Conservation (phyloP, 2,797 vertebrate genomes). For the Oreochromis grahami region DNA sequence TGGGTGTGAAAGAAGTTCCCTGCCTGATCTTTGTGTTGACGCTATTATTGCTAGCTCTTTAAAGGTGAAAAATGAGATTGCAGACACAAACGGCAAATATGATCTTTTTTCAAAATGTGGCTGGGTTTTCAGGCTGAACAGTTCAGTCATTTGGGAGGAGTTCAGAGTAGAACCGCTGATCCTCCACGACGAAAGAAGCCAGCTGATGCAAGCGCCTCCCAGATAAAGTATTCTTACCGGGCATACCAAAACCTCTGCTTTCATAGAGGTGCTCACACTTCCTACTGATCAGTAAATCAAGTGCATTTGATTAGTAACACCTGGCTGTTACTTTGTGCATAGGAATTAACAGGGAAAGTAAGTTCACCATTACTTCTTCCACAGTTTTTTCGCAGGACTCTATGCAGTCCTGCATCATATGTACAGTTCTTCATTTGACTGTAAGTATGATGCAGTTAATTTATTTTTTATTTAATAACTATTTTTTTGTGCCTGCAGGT, state of each 20-base stretch:
- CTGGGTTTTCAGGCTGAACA: not conserved
- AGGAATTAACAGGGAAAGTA: not conserved
- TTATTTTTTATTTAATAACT: not conserved
- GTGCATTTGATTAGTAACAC: not conserved
- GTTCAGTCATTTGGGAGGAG: not conserved
- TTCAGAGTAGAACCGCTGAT: not conserved
- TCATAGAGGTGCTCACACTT: not conserved
- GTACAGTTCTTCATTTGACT: not conserved
- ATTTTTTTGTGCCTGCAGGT: not conserved
- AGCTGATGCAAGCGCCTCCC: not conserved
- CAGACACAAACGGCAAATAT: not conserved
- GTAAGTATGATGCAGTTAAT: not conserved
- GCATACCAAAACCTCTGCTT: not conserved
- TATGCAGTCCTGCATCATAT: not conserved
- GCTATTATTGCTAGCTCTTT: not conserved
- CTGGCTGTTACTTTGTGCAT: not conserved
- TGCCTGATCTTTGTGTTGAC: not conserved
- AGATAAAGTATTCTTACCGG: not conserved
- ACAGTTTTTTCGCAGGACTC: not conserved
- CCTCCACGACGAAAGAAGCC: not conserved
- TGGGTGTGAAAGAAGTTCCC: not conserved
- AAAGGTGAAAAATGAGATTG: not conserved
- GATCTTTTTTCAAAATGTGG: not conserved
- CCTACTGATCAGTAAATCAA: not conserved
- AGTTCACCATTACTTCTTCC: not conserved